phyloP scores from a whole-genome alignment of 1,140 invertebrate species.

The Bombus picipes region DNA sequence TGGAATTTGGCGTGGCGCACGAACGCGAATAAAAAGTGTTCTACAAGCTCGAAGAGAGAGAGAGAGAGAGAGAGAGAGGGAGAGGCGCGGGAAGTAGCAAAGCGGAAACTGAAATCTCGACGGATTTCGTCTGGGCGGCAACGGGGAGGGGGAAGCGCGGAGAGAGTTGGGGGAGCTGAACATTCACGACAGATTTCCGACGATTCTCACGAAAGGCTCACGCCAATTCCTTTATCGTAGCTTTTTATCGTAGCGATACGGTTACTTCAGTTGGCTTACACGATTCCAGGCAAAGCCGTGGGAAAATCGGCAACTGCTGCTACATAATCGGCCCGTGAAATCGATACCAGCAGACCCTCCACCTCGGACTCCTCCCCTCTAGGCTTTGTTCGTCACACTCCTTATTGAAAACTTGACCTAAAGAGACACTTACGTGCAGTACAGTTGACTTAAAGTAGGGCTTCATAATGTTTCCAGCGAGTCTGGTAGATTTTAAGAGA shows the following conservation, averaged over 20 bases:
- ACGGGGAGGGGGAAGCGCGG: not conserved
- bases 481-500: no score
- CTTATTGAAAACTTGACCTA: no score
- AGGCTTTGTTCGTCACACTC: no score
- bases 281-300: constrained; percentile 35
- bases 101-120: not conserved
- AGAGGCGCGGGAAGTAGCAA: no score
- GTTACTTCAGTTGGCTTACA: constrained; percentile 37
- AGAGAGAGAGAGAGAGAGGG: no score
- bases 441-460: no score
- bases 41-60: not conserved
- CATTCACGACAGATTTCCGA: not conserved
- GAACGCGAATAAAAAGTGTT: not conserved
- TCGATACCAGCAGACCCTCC: constrained; percentile 8
- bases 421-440: no score
- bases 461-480: no score
- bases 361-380: no score
- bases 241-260: constrained; percentile 11
- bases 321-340: constrained; percentile 35
- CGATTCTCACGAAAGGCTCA: constrained; percentile 18
- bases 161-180: no score
- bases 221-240: not conserved
- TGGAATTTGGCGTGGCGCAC: not conserved
- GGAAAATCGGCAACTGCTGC: constrained; percentile 42
- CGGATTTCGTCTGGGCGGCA: not conserved